These are phyloP conservation scores for Nothoprocta perdicaria DNA, from an alignment of 2,113 vertebrate genomes.

Conservation along the genomic window DNA sequence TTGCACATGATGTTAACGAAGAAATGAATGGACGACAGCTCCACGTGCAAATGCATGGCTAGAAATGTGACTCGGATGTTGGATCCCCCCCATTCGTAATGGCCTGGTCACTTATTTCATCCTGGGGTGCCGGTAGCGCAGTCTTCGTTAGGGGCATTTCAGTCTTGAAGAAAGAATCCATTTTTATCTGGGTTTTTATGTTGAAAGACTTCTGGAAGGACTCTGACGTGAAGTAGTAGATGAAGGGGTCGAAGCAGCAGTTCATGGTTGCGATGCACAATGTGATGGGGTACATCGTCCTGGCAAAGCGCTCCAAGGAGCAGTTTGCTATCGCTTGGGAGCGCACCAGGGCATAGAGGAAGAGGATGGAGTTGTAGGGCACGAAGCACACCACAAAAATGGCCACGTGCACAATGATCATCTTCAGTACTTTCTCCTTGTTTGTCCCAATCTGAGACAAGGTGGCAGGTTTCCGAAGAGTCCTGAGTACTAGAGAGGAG, in stretches of 20 bases:
- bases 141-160: slow-evolving; percentile 80
- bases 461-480: slow-evolving; percentile 88
- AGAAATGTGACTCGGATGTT: slow-evolving; percentile 83
- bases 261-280: slow-evolving; percentile 94
- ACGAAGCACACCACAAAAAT: slow-evolving; percentile 97
- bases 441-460: slow-evolving; percentile 92
- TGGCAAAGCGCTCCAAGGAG: slow-evolving; percentile 89
- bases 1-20: background rate
- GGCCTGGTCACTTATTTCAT: slow-evolving; percentile 78
- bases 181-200: slow-evolving; percentile 85
- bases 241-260: slow-evolving; percentile 96
- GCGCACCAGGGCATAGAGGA: slow-evolving; percentile 93
- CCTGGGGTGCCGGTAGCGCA: slow-evolving; percentile 74
- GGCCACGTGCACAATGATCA: slow-evolving; percentile 94
- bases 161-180: slow-evolving; percentile 86
- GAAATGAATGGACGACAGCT: background rate
- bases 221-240: slow-evolving; percentile 98
- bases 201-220: slow-evolving; percentile 97
- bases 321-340: slow-evolving; percentile 92
- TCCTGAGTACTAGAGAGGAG: slow-evolving; percentile 93
- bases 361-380: slow-evolving; percentile 96
- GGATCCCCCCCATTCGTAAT: slow-evolving; percentile 87
- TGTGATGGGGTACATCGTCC: slow-evolving; percentile 93
- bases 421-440: slow-evolving; percentile 92
- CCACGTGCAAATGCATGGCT: slow-evolving; percentile 8